Evolutionary conservation across 2,797 vertebrate genomes (phyloP).

Genomic region (Xiphophorus birchmanni): DNA sequence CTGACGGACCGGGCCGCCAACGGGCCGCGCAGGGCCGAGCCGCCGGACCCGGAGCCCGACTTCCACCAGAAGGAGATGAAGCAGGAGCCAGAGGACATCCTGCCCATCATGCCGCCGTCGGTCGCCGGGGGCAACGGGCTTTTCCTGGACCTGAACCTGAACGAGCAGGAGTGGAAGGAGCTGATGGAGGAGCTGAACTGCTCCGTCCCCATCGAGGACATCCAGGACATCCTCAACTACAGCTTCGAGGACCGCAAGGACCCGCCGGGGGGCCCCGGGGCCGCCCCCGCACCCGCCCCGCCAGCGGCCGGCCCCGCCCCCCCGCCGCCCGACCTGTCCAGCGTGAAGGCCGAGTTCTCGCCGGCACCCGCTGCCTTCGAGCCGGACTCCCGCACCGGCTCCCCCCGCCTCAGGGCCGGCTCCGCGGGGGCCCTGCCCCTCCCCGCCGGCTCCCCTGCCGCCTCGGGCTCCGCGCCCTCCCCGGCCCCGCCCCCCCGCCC

Average conservation of each 20-base stretch:
- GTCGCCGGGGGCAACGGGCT: conserved; percentile 89
- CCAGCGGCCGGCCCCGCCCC: conserved; percentile 71
- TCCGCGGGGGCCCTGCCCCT: conserved; percentile 86
- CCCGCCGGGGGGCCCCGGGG: conserved; percentile 70
- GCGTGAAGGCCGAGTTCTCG: conserved; percentile 93
- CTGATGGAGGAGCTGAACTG: conserved; percentile 97
- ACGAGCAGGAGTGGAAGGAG: conserved; percentile 98
- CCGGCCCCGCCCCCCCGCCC: conserved; percentile 78
- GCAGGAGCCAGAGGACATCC: conserved; percentile 93
- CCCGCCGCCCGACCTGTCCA: conserved; percentile 85
- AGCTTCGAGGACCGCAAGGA: conserved; percentile 96
- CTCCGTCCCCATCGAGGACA: conserved; percentile 93
- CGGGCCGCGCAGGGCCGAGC: conserved; percentile 83
- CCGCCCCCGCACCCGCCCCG: conserved; percentile 75
- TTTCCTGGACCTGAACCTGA: conserved; percentile 95
- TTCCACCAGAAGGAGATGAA: conserved; percentile 93
- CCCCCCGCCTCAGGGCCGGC: conserved; percentile 86
- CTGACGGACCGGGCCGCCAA: conserved; percentile 80
- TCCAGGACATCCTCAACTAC: conserved; percentile 96
- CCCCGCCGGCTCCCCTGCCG: conserved; percentile 84
- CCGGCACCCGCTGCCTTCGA: conserved; percentile 87
- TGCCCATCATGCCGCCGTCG: conserved; percentile 89
- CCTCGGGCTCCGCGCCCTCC: conserved; percentile 82
- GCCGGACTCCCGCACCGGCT: conserved; percentile 86
- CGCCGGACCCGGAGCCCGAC: conserved; percentile 72